Evolutionary conservation across 2,113 vertebrate species (phyloP).

Genomic region (Pelusios castaneus): DNA sequence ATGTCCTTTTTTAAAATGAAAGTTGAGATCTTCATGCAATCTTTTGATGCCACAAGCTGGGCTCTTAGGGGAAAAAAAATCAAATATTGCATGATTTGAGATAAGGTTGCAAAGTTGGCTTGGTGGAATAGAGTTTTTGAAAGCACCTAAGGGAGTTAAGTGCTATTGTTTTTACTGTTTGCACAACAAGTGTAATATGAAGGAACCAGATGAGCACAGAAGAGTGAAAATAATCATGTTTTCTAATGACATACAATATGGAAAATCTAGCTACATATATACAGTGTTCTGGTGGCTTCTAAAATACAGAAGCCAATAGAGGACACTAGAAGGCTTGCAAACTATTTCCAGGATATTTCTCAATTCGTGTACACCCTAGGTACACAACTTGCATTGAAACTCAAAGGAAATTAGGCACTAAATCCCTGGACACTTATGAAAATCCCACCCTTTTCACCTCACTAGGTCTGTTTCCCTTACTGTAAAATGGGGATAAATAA

Average conservation of each 20-base stretch:
- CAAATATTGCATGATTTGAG: background rate
- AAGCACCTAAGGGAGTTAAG: background rate
- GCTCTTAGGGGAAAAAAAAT: background rate
- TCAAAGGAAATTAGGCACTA: background rate
- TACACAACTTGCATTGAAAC: background rate
- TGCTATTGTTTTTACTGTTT: background rate
- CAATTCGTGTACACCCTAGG: background rate
- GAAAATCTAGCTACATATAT: background rate
- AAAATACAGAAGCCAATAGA: background rate
- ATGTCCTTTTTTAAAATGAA: background rate
- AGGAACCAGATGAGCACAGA: background rate
- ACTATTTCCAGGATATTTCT: background rate
- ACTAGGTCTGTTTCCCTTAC: background rate
- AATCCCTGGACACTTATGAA: background rate
- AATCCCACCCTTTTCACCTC: background rate
- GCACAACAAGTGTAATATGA: background rate
- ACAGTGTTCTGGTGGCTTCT: background rate
- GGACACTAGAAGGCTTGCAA: background rate
- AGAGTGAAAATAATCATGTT: background rate
- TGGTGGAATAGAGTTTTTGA: accelerated
- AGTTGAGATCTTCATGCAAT: background rate
- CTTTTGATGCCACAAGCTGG: background rate
- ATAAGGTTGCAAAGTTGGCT: background rate
- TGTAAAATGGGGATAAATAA: background rate
- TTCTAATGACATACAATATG: background rate